Evolutionary conservation across 37 sponge, comb jelly and placozoan species (phyloP).

Genomic region (Haliclona indistincta): DNA sequence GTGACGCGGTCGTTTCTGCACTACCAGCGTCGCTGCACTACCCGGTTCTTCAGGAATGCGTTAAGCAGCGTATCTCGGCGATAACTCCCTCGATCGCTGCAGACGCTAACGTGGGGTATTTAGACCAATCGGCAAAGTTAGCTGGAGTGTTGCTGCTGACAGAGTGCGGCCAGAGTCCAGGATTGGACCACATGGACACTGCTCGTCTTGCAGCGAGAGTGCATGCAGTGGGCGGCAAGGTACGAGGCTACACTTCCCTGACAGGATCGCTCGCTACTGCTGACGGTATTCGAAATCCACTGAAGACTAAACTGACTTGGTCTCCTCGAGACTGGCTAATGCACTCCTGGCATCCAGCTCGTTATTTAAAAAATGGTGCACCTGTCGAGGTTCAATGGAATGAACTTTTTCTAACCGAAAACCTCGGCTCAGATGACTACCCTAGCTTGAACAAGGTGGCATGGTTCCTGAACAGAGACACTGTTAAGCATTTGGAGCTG

Average conservation of each 20-base stretch:
- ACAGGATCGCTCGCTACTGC: slow-evolving; percentile 9
- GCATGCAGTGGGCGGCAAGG: slow-evolving; percentile 6
- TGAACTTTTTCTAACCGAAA: neutral
- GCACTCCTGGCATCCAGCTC: slow-evolving; percentile 13
- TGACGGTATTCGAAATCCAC: slow-evolving; percentile 2
- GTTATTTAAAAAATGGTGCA: neutral
- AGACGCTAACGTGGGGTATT: neutral
- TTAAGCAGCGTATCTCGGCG: neutral
- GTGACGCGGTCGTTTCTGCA: neutral
- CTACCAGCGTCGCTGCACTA: neutral
- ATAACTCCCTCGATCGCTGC: slow-evolving; percentile 1
- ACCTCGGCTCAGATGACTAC: slow-evolving; percentile 6
- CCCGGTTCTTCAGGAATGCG: slow-evolving; percentile 8
- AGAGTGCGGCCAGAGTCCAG: slow-evolving; percentile 17
- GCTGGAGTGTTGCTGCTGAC: slow-evolving; percentile 3
- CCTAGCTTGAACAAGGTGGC: neutral
- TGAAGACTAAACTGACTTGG: slow-evolving; percentile 11
- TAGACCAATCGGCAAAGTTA: slow-evolving; percentile 3
- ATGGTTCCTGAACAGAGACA: neutral
- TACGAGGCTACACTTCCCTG: slow-evolving; percentile 6
- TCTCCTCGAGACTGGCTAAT: slow-evolving; percentile 13
- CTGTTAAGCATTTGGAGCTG: neutral
- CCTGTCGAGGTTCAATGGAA: slow-evolving; percentile 3
- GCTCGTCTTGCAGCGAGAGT: neutral
- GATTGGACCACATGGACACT: slow-evolving; percentile 10